Evolutionary conservation across 2,888 invertebrate genomes (phyloP), one percentile per base, ranked within the genome.

Genomic region (Xestia c-nigrum): DNA sequence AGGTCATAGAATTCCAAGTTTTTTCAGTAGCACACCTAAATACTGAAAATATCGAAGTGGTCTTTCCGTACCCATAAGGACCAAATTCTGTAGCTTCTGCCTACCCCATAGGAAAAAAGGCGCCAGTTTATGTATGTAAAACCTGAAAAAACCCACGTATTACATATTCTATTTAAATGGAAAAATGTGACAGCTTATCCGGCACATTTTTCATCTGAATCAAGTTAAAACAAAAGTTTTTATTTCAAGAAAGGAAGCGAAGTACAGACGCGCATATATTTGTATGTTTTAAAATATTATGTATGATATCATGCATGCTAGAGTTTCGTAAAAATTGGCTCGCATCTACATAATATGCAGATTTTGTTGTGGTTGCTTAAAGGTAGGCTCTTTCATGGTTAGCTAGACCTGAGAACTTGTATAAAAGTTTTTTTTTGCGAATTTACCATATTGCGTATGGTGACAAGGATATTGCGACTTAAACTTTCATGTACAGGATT

Each of bases 321-420:
- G 83, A 74, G 83, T 81, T 86, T 87, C 80, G 88, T 90, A 89
- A 92, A 92, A 92, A 91, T 92, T 90, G 91, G 87, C 82, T 84
- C 82, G 74, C 89, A 94, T 94, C 92, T 93, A 87, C 94, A 94
- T 94, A 93, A 83, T 93, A 94, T 94, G 94, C 86, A 93, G 92
- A 94, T 94, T 91, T 88, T 80, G 87, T 89, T 83, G 88, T 84
- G 85, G 83, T 85, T 83, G 83, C 83, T 86, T 86, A 78, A 81
- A 80, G 83, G 79, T 68, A 78, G 40, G 81, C 64, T 74, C 83
- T 84, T 78, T 40, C 59, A 21, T 67, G 38, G 55, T 38, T 24
- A 46, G 31, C 3, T 19, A 52, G 24, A n/a, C 14, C 7, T 59
- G n/a, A 59, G 24, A 46, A 65, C 40, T 71, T 46, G 9, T 31